Evolutionary conservation across 2,797 vertebrate species (phyloP).

Genomic region (Podarcis lilfordi): DNA sequence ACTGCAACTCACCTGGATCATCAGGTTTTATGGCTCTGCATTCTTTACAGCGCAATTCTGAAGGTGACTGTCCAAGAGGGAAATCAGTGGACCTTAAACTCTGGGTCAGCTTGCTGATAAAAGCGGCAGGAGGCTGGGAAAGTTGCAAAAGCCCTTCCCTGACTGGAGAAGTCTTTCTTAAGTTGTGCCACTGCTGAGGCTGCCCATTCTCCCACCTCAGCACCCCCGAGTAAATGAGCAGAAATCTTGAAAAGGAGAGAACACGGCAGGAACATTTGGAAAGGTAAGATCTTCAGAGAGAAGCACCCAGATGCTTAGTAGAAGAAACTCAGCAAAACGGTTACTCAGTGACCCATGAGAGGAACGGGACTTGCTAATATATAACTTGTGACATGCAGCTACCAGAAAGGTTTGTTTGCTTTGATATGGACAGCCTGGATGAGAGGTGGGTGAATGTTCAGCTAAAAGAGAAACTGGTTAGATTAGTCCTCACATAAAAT

Average conservation of each 20-base stretch:
- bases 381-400: neutral
- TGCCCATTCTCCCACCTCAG: neutral
- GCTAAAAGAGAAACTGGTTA: neutral
- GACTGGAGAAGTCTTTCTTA: neutral
- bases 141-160: neutral
- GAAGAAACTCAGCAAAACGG: neutral
- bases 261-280: neutral
- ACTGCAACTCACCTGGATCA: neutral
- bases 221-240: neutral
- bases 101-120: neutral
- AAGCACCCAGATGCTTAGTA: neutral
- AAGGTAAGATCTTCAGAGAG: constrained; percentile 1
- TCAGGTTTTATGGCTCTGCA: neutral
- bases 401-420: neutral
- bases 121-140: neutral
- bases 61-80: neutral
- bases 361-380: neutral
- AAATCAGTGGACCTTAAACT: constrained; percentile 23
- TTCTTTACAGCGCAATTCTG: neutral
- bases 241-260: neutral
- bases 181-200: too few species aligned
- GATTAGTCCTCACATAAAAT: neutral
- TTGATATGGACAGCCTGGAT: neutral
- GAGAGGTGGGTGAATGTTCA: neutral
- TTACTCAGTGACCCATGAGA: neutral